phyloP scores from a whole-genome alignment of 2,797 vertebrate species.

The Scolopax bukidnonensis region DNA sequence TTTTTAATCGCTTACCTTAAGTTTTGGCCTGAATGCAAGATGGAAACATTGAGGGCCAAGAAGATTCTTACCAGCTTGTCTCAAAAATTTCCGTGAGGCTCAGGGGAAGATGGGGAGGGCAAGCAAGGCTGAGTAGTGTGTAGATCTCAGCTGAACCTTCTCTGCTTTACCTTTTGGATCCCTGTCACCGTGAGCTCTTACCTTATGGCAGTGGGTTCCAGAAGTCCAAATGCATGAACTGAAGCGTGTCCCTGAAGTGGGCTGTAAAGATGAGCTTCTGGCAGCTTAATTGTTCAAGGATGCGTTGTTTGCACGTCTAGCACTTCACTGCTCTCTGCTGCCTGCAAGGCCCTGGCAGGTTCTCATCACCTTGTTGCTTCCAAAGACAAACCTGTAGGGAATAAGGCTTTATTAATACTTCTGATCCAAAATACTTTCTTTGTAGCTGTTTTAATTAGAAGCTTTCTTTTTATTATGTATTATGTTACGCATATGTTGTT shows the following conservation, averaged over 20 bases:
- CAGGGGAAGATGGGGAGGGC: neutral
- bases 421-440: neutral
- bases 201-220: neutral
- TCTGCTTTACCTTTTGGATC: neutral
- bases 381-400: neutral
- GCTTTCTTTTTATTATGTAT: neutral
- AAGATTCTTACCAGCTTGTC: no score
- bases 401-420: neutral
- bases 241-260: neutral
- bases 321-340: neutral
- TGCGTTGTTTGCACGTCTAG: rapidly evolving
- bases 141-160: neutral
- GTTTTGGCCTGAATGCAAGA: neutral
- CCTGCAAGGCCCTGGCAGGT: neutral
- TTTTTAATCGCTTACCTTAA: neutral
- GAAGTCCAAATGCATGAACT: neutral
- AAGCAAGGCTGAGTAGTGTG: neutral
- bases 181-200: neutral
- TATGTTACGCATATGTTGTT: rapidly evolving
- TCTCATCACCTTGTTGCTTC: neutral
- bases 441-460: neutral
- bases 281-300: neutral
- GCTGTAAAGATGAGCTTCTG: neutral
- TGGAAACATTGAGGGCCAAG: neutral
- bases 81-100: neutral